These are phyloP conservation scores for Pyrochroa serraticornis DNA, from an alignment of 2,888 invertebrate species.

Conservation along the genomic window DNA sequence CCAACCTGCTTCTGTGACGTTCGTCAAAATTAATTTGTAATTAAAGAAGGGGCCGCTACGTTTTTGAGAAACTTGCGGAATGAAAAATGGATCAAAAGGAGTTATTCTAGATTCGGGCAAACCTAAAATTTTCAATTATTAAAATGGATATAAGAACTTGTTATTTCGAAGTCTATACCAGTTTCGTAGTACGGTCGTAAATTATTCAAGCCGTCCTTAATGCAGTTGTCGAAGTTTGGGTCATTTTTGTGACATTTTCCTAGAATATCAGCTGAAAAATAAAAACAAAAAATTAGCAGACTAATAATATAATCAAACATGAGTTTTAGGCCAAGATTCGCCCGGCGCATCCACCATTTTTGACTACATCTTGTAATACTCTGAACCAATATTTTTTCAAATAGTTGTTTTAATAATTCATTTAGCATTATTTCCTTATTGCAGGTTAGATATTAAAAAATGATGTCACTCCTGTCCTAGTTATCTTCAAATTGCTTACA, in stretches of 20 bases:
- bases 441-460: too few relatives aligned
- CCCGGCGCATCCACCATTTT: too few relatives aligned
- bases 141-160: background rate
- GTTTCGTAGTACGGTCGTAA: conserved; percentile 73
- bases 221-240: conserved; percentile 73
- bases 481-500: too few relatives aligned
- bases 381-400: too few relatives aligned
- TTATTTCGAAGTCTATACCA: conserved; percentile 57
- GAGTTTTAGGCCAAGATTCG: too few relatives aligned
- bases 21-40: conserved; percentile 72
- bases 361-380: too few relatives aligned
- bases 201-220: conserved; percentile 74
- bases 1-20: conserved; percentile 81
- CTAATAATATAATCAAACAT: too few relatives aligned
- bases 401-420: too few relatives aligned
- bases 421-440: too few relatives aligned
- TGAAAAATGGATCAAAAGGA: conserved; percentile 81
- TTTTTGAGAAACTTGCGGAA: conserved; percentile 68
- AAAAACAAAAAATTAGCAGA: background rate
- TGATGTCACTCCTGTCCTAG: too few relatives aligned
- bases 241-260: conserved; percentile 67
- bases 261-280: conserved; percentile 55
- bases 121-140: conserved; percentile 59
- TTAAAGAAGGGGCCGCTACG: conserved; percentile 69
- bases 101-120: conserved; percentile 73